Conservation (phyloP, 2,113 vertebrate species). For the Oenanthe oenanthe region DNA sequence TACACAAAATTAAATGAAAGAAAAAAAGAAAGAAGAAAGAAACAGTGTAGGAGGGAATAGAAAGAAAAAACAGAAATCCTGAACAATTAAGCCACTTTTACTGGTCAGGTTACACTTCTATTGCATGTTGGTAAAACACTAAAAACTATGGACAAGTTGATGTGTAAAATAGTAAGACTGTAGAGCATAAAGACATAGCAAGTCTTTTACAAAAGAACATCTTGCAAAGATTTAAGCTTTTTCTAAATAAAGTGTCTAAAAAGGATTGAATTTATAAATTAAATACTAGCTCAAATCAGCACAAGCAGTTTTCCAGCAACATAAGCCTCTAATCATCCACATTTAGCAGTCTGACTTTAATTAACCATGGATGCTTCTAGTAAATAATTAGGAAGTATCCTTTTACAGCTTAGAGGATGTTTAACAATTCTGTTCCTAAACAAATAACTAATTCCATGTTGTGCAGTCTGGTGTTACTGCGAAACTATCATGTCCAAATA, state of each 20-base stretch:
- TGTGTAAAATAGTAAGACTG: background rate
- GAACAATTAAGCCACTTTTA: background rate
- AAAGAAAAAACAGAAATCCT: background rate
- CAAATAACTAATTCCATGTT: slow-evolving; percentile 16
- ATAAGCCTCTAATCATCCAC: slow-evolving; percentile 32
- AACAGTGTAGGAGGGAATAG: background rate
- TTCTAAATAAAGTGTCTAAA: background rate
- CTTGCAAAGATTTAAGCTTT: background rate
- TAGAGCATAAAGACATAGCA: background rate
- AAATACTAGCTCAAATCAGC: background rate
- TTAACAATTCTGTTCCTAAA: slow-evolving; percentile 8
- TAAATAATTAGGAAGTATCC: slow-evolving; percentile 38
- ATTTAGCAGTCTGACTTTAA: slow-evolving; percentile 42
- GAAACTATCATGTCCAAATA: background rate
- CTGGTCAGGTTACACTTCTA: background rate
- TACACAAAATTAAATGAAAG: background rate
- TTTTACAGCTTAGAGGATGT: background rate
- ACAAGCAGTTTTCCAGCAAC: slow-evolving; percentile 40
- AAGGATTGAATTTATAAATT: background rate
- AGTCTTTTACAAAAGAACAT: background rate
- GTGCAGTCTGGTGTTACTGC: background rate
- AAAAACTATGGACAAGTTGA: background rate
- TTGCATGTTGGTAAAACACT: background rate
- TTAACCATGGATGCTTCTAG: slow-evolving; percentile 33
- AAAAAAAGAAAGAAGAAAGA: background rate